Evolutionary conservation across 2,888 invertebrate genomes (phyloP), one percentile per base, ranked within the genome.

Genomic region (Microplitis deprimator): DNA sequence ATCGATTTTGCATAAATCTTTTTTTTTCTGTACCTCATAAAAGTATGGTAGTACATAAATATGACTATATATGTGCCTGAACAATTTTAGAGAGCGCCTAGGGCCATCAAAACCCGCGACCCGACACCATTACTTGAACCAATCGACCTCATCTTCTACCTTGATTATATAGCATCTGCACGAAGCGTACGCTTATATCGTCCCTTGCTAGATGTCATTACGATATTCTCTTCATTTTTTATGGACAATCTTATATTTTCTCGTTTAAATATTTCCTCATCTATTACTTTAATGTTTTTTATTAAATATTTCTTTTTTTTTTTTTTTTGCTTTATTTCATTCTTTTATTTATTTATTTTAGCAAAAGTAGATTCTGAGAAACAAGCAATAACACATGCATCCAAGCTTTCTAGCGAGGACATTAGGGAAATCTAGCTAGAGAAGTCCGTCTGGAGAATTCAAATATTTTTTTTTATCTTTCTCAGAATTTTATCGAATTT

Each of bases 1-100:
- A 88, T 89, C 85, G 88, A 88, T 89, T 87, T 83, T 84, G 83
- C 85, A 85, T 87, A 87, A 88, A 89, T 87, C 87, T 64, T 60
- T 59, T 41, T 69, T 40, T 59, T 41, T 71, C 39, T 17, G 50
- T 39, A 50, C 17, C 41, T 4, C 65, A 61, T 50, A 41, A 16
- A 74, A 72, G 68, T 73, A 8, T 65, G 71, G 20, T 61, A 62
- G 64, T n/a, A 72, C 64, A 72, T 72, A 72, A 62, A 72, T 72
- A 62, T 72, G 41, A 29, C 62, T 72, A 72, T 72, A 50, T 50
- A 41, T 72, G 72, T 62, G 41, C 20, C 20, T 62, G 72, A 61
- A 64, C 72, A 76, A 68, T 76, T 72, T 72, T 50, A 65, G 61
- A 76, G 62, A 76, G 67, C 60, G 71, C 72, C 64, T 79, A 40